Conservation (phyloP, 2,888 invertebrate species). For the Elmis aenea region DNA sequence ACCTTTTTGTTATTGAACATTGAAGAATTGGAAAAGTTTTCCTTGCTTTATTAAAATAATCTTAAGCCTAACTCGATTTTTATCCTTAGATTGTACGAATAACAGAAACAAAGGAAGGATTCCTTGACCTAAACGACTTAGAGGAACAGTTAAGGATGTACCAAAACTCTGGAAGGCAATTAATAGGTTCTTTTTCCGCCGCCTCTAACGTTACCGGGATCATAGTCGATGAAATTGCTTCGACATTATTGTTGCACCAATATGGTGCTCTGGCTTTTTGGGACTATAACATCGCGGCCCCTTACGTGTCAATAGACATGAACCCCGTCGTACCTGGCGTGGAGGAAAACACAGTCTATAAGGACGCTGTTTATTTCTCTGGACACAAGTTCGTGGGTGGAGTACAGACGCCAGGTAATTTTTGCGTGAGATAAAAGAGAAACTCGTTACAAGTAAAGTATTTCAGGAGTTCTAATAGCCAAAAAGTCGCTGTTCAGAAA, state of each 20-base stretch:
- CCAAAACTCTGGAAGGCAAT: constrained; percentile 56
- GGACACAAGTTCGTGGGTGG: constrained; percentile 90
- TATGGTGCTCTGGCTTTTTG: constrained; percentile 82
- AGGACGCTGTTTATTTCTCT: constrained; percentile 86
- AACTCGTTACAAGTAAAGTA: no score
- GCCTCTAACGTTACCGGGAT: constrained; percentile 87
- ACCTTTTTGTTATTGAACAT: no score
- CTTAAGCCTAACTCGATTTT: constrained; percentile 3
- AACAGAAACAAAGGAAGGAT: constrained; percentile 72
- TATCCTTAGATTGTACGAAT: constrained; percentile 67
- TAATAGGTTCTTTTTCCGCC: constrained; percentile 82
- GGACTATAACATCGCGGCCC: constrained; percentile 85
- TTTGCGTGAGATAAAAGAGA: no score
- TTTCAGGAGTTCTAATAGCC: constrained; percentile 58
- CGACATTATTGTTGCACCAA: constrained; percentile 74
- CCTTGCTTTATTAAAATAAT: no score
- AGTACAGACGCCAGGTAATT: constrained; percentile 71
- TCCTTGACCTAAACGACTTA: constrained; percentile 71
- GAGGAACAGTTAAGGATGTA: constrained; percentile 64
- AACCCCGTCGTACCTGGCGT: constrained; percentile 71
- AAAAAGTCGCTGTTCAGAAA: constrained; percentile 56
- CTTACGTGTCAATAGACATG: constrained; percentile 76
- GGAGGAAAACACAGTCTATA: constrained; percentile 65
- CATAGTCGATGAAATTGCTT: constrained; percentile 75
- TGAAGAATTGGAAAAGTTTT: no score